Conservation (phyloP, 2,888 invertebrate species). For the Eupithecia tripunctaria region DNA sequence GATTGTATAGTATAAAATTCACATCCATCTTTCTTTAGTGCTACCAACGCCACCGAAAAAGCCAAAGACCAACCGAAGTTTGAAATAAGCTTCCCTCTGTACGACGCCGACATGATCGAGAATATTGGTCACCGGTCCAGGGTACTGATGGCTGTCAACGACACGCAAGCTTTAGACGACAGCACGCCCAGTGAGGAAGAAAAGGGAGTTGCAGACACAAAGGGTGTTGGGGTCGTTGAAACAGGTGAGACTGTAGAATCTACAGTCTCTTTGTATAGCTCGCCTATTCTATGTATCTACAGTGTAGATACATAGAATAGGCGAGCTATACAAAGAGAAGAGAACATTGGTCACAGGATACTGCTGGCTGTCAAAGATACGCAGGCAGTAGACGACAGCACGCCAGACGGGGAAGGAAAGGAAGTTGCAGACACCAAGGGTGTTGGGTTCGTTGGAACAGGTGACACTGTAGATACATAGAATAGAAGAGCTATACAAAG, state of each 20-base stretch:
- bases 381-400: background rate
- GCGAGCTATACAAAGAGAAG: too few relatives aligned
- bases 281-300: too few relatives aligned
- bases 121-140: slow-evolving; percentile 68
- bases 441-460: background rate
- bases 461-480: background rate
- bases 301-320: too few relatives aligned
- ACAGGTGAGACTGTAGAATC: background rate
- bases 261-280: too few relatives aligned
- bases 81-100: slow-evolving; percentile 49
- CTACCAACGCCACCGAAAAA: background rate
- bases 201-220: background rate
- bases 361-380: too few relatives aligned
- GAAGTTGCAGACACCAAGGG: background rate
- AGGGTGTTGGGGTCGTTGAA: background rate
- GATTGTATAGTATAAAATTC: background rate
- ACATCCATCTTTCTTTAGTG: background rate
- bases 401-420: background rate
- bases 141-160: slow-evolving; percentile 57
- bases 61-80: background rate
- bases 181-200: background rate
- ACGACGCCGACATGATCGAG: slow-evolving; percentile 61
- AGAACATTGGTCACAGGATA: too few relatives aligned
- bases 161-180: slow-evolving; percentile 18
- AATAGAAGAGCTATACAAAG: background rate